Evolutionary conservation across 2,113 vertebrate genomes (phyloP).

Genomic region (Chionis minor): DNA sequence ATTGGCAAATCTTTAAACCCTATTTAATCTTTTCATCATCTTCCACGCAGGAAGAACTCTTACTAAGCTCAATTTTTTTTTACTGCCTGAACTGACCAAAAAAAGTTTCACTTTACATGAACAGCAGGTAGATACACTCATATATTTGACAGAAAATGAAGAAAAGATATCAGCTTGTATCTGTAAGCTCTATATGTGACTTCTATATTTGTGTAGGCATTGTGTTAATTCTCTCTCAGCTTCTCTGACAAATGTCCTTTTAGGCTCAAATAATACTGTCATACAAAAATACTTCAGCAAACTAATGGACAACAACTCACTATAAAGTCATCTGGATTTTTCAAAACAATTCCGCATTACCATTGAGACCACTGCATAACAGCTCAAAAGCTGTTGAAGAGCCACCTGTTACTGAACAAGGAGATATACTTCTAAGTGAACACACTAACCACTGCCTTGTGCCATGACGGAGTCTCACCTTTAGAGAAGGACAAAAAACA

Average conservation of each 20-base stretch:
- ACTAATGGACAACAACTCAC: too few species aligned
- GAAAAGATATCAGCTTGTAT: too few species aligned
- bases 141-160: too few species aligned
- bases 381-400: neutral
- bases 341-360: too few species aligned
- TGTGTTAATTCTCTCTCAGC: too few species aligned
- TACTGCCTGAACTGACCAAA: neutral
- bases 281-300: too few species aligned
- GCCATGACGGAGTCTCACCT: accelerated
- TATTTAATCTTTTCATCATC: neutral
- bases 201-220: too few species aligned
- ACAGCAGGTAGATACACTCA: too few species aligned
- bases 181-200: too few species aligned
- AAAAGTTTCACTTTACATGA: neutral
- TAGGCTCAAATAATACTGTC: too few species aligned
- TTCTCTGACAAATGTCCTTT: too few species aligned
- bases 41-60: neutral
- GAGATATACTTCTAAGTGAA: neutral
- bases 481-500: neutral
- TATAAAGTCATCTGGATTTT: too few species aligned
- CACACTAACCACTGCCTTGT: neutral
- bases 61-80: neutral
- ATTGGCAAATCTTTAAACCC: neutral
- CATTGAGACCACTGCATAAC: neutral
- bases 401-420: neutral